phyloP scores from a whole-genome alignment of 2,888 invertebrate species.

The Parasteatoda lunata region DNA sequence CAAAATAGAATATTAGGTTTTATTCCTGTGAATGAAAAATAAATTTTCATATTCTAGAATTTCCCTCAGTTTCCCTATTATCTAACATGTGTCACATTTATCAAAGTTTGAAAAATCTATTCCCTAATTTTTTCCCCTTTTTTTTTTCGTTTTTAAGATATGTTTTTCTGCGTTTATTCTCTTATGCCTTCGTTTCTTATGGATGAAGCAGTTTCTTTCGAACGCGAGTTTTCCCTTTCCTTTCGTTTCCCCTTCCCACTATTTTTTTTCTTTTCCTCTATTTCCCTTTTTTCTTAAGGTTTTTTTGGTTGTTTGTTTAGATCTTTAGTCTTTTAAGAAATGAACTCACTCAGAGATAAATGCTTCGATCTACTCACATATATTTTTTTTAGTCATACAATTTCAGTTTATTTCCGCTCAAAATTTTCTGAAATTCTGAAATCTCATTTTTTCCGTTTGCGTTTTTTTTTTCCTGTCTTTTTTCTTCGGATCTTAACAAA shows the following conservation, averaged over 20 bases:
- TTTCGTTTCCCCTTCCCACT: constrained; percentile 6
- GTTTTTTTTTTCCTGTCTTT: constrained; percentile 6
- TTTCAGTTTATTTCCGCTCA: constrained; percentile 20
- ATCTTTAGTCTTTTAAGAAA: constrained; percentile 42
- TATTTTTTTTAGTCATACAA: constrained; percentile 22
- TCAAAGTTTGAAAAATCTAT: constrained; percentile 24
- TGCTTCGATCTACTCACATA: constrained; percentile 34
- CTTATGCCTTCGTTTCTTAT: constrained; percentile 6
- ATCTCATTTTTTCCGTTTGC: constrained; percentile 2
- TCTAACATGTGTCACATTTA: constrained; percentile 22
- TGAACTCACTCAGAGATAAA: constrained; percentile 29
- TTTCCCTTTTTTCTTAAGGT: constrained; percentile 6
- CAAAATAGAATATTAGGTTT: too few relatives aligned
- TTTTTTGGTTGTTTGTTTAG: constrained; percentile 11
- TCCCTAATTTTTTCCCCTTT: constrained; percentile 18
- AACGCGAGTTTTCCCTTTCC: too few relatives aligned
- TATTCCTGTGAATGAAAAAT: background rate
- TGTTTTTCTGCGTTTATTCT: constrained; percentile 14
- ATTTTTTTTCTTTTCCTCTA: background rate
- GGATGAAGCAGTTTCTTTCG: constrained; percentile 4
- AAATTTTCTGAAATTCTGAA: constrained; percentile 9
- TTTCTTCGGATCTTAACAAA: constrained; percentile 28
- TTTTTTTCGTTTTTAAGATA: constrained; percentile 18
- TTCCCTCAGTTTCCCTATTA: constrained; percentile 18
- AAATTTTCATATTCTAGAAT: constrained; percentile 27